These are phyloP conservation scores for Sogatella furcifera DNA, from an alignment of 1,140 invertebrate species.

Conservation along the genomic window DNA sequence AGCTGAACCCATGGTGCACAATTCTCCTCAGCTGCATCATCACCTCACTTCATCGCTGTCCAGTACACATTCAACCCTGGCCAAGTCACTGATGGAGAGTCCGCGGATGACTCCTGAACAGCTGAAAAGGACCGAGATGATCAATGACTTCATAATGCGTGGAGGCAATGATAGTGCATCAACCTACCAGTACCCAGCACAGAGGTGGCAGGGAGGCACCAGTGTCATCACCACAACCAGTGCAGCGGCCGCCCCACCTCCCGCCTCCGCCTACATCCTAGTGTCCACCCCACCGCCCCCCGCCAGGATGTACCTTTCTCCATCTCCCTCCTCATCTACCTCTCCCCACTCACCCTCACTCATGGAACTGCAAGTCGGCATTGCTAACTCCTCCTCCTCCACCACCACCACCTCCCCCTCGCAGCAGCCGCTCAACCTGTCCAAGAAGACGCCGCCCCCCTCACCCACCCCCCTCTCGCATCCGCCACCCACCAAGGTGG, in stretches of 20 bases:
- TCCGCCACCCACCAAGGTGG: constrained; percentile 36
- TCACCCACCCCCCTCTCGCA: constrained; percentile 44
- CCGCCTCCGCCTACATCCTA: constrained; percentile 24
- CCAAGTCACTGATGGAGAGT: constrained; percentile 77
- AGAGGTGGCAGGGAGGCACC: constrained; percentile 13
- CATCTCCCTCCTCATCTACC: constrained; percentile 37
- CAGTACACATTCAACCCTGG: constrained; percentile 75
- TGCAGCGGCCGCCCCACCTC: constrained; percentile 12
- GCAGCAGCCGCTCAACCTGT: constrained; percentile 64
- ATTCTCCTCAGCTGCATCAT: constrained; percentile 36
- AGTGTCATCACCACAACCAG: constrained; percentile 27
- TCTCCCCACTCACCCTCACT: constrained; percentile 33
- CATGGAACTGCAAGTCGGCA: constrained; percentile 69
- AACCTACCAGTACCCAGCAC: constrained; percentile 16
- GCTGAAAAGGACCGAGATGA: constrained; percentile 76
- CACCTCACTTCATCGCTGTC: constrained; percentile 48
- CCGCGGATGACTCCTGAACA: constrained; percentile 80
- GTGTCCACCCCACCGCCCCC: constrained; percentile 17
- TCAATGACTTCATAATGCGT: constrained; percentile 80
- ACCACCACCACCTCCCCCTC: too few species aligned
- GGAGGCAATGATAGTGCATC: constrained; percentile 38
- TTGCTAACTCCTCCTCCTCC: constrained; percentile 37
- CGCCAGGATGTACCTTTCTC: constrained; percentile 9
- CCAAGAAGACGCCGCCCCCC: constrained; percentile 76
- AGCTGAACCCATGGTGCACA: constrained; percentile 45